Percentiles rank a stretch among this genome's conserved stretches.
These are phyloP conservation scores for Villa cingulata DNA, from an alignment of 2,888 invertebrate genomes.

Conservation along the genomic window DNA sequence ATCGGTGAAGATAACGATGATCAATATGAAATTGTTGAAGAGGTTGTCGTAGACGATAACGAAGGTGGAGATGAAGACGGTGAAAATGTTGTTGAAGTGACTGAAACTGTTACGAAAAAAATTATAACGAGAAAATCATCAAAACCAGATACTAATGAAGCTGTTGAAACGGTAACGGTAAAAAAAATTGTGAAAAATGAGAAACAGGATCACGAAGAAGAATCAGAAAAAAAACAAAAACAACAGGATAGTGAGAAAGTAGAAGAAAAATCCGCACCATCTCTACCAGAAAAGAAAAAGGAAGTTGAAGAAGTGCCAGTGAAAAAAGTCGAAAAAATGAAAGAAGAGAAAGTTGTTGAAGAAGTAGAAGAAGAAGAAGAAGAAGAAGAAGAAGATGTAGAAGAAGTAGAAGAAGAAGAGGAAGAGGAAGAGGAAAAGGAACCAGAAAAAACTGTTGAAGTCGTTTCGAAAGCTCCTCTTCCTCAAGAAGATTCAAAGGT, in stretches of 20 bases:
- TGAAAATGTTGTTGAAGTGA: neutral
- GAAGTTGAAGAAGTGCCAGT: neutral
- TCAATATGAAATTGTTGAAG: neutral
- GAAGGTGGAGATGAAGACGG: neutral
- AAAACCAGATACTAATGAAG: neutral
- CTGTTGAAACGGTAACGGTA: neutral
- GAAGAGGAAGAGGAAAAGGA: constrained; percentile 6
- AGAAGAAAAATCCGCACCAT: neutral
- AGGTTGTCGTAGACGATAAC: neutral
- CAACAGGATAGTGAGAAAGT: neutral
- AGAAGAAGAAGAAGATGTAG: constrained; percentile 6
- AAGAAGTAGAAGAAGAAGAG: constrained; percentile 5
- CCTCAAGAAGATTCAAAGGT: neutral
- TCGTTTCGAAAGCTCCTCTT: constrained; percentile 6
- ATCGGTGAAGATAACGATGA: constrained; percentile 3
- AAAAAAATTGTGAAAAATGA: neutral
- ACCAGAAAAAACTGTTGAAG: constrained; percentile 5
- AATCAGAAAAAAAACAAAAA: neutral
- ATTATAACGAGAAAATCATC: neutral
- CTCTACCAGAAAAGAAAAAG: neutral
- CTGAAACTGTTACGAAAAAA: neutral
- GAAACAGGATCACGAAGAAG: neutral
- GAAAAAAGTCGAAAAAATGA: neutral
- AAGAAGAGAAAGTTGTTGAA: neutral
- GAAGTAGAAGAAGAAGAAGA: neutral